phyloP scores from a whole-genome alignment of 2,888 invertebrate species.

The Agonopterix subpropinquella region DNA sequence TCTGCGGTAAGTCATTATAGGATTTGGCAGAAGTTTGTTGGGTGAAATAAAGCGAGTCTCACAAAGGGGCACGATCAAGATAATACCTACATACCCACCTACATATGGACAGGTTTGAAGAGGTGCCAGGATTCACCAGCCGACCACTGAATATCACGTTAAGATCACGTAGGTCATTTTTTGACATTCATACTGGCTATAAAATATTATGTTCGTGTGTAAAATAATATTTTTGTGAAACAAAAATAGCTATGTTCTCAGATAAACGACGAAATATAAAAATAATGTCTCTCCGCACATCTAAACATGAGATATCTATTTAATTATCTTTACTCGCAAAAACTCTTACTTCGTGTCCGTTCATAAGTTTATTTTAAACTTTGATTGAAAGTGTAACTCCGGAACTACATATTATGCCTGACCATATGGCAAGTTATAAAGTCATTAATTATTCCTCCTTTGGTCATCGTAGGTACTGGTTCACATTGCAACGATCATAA shows the following conservation, averaged over 20 bases:
- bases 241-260: constrained; percentile 44
- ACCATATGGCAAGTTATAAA: too few relatives aligned
- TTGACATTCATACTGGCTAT: constrained; percentile 38
- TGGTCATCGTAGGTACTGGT: too few relatives aligned
- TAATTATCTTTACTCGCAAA: too few relatives aligned
- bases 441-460: too few relatives aligned
- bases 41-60: constrained; percentile 14
- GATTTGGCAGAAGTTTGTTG: constrained; percentile 9
- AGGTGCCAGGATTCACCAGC: constrained; percentile 36
- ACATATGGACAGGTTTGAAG: constrained; percentile 45
- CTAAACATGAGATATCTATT: too few relatives aligned
- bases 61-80: constrained; percentile 35
- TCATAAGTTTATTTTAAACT: too few relatives aligned
- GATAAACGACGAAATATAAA: background rate
- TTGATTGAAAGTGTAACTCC: too few relatives aligned
- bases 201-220: constrained; percentile 42
- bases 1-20: constrained; percentile 6
- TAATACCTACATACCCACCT: constrained; percentile 4
- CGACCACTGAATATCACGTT: background rate
- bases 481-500: too few relatives aligned
- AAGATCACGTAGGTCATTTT: constrained; percentile 35
- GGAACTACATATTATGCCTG: too few relatives aligned
- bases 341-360: too few relatives aligned
- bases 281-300: too few relatives aligned
- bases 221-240: constrained; percentile 28